Conservation (phyloP, 2,888 invertebrate species). For the Drosophila sordidula region DNA sequence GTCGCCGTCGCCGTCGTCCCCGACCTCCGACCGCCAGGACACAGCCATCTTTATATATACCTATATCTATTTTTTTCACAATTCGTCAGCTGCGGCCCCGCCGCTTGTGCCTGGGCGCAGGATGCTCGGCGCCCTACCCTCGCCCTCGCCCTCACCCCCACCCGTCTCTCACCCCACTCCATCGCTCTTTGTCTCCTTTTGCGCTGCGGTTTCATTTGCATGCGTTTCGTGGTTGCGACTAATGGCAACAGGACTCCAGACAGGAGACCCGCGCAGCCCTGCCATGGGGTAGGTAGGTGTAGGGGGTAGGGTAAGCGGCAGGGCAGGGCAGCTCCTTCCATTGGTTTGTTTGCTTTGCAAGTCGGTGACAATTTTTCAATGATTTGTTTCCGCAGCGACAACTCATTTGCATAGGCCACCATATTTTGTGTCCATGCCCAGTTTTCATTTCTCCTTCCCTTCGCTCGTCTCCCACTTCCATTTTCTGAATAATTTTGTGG, state of each 20-base stretch:
- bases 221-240: slow-evolving; percentile 74
- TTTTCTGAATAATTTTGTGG: no score
- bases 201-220: slow-evolving; percentile 79
- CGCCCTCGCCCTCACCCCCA: slow-evolving; percentile 11
- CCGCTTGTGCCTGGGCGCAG: slow-evolving; percentile 26
- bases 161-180: neutral
- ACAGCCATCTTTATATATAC: slow-evolving; percentile 31
- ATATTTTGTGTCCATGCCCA: slow-evolving; percentile 47
- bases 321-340: slow-evolving; percentile 11
- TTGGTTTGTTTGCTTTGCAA: slow-evolving; percentile 51
- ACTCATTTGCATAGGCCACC: slow-evolving; percentile 81
- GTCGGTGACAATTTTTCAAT: slow-evolving; percentile 83
- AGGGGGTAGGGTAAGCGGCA: slow-evolving; percentile 7
- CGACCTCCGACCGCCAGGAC: slow-evolving; percentile 29
- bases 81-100: slow-evolving; percentile 82
- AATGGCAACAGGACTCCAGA: slow-evolving; percentile 53
- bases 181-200: slow-evolving; percentile 19
- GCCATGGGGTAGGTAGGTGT: slow-evolving; percentile 1
- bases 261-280: neutral
- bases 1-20: neutral
- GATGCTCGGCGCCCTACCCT: slow-evolving; percentile 37
- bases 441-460: slow-evolving; percentile 6
- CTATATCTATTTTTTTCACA: slow-evolving; percentile 64
- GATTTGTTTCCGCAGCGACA: slow-evolving; percentile 71
- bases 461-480: neutral